Base-by-base conservation (phyloP, 2,888 invertebrate species). In the Hypolimnas misippus region DNA sequence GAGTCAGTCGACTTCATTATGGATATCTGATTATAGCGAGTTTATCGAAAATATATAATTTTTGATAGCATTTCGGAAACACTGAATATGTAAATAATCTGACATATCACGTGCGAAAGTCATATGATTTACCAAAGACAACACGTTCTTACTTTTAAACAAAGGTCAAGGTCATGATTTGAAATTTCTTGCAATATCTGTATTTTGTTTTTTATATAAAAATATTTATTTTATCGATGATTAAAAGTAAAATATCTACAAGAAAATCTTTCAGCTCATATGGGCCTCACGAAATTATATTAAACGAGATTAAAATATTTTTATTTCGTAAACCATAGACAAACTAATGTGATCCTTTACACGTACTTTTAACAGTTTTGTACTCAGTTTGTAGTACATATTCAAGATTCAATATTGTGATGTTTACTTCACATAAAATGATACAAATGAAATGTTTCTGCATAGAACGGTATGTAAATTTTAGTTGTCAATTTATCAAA, bases 61-160 rank as follows among this genome's bases (percentile, higher is more conserved):
- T 72, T 65, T 59, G 21, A 59, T 59, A 62, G 65, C 70, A 68
- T 71, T 76, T 74, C 70, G 66, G 70, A 76, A 80, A 77, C 76
- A 80, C 77, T 69, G 51, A 57, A 64, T 58, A 77, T 77, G 82
- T 84, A 84, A 84, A 84, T 86, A 84, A 78, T 81, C 70, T 84
- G 86, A 84, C 86, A 85, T 79, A 79, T 89, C 89, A 89, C 88
- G 87, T 90, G 89, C 80, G 71, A 81, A 83, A 88, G 87, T 91
- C 91, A 91, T 89, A 90, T 91, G 91, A 90, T 89, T 83, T 56
- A 61, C 71, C 87, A 89, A 82, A 89, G 88, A 89, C 84, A 78
- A 80, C 12, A 54, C 52, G 33, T 63, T 63, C 66, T 57, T 51
- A 52, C 69, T 75, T 71, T 71, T 68, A 67, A 17, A 52, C 67